phyloP scores from a whole-genome alignment of 1,140 invertebrate species.

The Drosophila lacertosa region DNA sequence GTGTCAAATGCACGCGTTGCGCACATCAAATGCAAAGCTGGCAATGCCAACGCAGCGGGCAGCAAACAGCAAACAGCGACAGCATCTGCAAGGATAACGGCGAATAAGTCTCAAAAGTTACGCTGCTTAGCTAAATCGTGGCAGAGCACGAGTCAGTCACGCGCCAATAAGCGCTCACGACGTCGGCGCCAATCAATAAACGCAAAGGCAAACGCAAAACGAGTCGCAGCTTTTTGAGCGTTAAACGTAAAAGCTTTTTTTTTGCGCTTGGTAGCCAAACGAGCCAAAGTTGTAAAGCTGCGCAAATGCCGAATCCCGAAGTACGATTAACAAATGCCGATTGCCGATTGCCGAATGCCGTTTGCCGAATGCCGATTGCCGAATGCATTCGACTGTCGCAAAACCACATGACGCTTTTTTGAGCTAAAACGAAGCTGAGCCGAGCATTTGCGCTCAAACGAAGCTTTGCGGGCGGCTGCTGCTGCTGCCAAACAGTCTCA shows the following conservation, averaged over 20 bases:
- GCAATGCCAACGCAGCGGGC: constrained; percentile 20
- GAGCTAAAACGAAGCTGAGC: constrained; percentile 24
- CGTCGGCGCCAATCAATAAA: constrained; percentile 59
- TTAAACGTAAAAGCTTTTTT: constrained; percentile 75
- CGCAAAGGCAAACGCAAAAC: constrained; percentile 21
- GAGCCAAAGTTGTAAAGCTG: constrained; percentile 63
- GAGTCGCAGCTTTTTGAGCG: constrained; percentile 65
- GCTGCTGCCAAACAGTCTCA: constrained; percentile 49
- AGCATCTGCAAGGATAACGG: constrained; percentile 52
- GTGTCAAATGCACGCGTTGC: constrained; percentile 55
- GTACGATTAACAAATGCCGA: constrained; percentile 8
- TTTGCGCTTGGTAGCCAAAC: constrained; percentile 11
- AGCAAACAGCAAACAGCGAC: constrained; percentile 14
- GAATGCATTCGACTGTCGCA: constrained; percentile 25
- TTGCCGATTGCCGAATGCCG: background rate
- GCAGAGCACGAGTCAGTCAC: constrained; percentile 9
- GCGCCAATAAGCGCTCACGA: constrained; percentile 20
- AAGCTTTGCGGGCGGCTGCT: constrained; percentile 42
- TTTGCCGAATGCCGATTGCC: constrained; percentile 6
- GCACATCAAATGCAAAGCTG: constrained; percentile 38
- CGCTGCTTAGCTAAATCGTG: constrained; percentile 37
- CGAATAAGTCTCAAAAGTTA: constrained; percentile 48
- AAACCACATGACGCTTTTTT: constrained; percentile 63
- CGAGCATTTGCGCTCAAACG: constrained; percentile 54
- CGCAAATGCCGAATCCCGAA: background rate